Percentiles rank a stretch among this genome's conserved stretches.
Evolutionary conservation across 2,888 invertebrate species (phyloP).

Genomic region (Thera obeliscata): DNA sequence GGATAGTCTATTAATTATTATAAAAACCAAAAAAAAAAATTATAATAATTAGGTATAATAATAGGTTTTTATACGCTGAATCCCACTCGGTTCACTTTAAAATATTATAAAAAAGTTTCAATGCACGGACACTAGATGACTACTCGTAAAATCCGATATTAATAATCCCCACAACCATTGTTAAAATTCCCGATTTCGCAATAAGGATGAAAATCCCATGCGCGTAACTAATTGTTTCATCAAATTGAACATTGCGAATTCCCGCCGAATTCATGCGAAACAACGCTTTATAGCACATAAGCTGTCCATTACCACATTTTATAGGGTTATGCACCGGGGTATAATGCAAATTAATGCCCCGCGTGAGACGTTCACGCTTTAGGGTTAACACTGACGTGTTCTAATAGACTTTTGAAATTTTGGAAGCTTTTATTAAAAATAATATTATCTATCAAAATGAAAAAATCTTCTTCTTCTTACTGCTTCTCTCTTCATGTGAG

Average conservation of each 20-base stretch:
- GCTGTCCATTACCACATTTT: conserved; percentile 76
- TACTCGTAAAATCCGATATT: background rate
- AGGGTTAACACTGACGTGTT: conserved; percentile 57
- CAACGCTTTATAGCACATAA: conserved; percentile 70
- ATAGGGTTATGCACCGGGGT: conserved; percentile 75
- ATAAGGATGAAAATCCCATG: conserved; percentile 56
- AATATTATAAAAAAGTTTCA: no score
- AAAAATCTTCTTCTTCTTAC: no score
- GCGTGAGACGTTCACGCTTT: conserved; percentile 59
- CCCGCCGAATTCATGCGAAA: conserved; percentile 62
- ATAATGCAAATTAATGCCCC: conserved; percentile 79
- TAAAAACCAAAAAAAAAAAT: no score
- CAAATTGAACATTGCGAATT: conserved; percentile 59
- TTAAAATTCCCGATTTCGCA: conserved; percentile 19
- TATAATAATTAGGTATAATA: no score
- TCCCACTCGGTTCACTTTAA: no score
- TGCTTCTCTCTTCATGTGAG: no score
- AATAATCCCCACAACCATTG: background rate
- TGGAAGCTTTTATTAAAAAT: no score
- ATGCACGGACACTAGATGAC: no score
- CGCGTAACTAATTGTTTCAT: conserved; percentile 64
- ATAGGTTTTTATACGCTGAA: no score
- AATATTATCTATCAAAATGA: no score
- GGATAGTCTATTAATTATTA: no score
- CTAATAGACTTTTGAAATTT: background rate